Evolutionary conservation across 2,888 invertebrate species (phyloP).

Genomic region (Neoascia interrupta): DNA sequence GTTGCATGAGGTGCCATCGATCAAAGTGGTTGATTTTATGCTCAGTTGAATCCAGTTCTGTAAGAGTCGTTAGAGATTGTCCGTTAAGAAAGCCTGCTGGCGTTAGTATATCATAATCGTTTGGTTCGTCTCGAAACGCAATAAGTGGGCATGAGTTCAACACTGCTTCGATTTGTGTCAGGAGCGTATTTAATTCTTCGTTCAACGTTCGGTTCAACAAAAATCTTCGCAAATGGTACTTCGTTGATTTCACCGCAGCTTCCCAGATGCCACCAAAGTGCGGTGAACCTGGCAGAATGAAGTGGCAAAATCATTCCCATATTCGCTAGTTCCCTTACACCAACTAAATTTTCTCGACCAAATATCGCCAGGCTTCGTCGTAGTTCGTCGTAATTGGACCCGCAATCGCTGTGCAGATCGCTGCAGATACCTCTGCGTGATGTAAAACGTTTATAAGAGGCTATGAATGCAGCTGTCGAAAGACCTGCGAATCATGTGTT

Average conservation of each 20-base stretch:
- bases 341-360: too few species aligned
- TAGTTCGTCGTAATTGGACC: too few species aligned
- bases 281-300: too few species aligned
- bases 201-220: neutral
- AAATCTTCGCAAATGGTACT: constrained; percentile 4
- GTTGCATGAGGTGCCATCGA: constrained; percentile 1
- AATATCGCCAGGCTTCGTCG: too few species aligned
- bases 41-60: neutral
- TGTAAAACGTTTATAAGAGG: too few species aligned
- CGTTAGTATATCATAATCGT: neutral
- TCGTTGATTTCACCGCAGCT: constrained; percentile 14
- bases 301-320: too few species aligned
- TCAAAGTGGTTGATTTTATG: neutral
- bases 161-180: constrained; percentile 65
- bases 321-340: too few species aligned
- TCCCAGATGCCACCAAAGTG: constrained; percentile 15
- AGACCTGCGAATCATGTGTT: neutral
- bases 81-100: too few species aligned
- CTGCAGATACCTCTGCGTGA: too few species aligned
- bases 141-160: constrained; percentile 68
- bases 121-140: neutral
- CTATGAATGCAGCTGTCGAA: too few species aligned
- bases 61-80: neutral
- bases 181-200: constrained; percentile 20
- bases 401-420: too few species aligned